Percentiles rank a stretch among this genome's conserved stretches.
Conservation (phyloP, 2,113 vertebrate genomes). For the Zootoca vivipara region DNA sequence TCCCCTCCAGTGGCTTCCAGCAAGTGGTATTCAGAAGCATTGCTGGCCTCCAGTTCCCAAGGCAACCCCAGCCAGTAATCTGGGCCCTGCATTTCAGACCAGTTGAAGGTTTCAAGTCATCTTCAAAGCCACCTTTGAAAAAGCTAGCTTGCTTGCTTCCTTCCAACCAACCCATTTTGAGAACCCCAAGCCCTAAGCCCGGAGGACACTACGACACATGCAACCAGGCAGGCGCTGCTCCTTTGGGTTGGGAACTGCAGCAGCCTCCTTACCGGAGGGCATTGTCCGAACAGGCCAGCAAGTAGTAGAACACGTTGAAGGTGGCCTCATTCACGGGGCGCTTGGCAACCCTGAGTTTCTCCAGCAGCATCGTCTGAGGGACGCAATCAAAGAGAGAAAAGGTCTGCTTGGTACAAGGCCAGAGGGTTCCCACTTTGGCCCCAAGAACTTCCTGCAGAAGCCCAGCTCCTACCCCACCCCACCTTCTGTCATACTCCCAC, state of each 20-base stretch:
- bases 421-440: neutral
- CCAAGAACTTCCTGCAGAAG: neutral
- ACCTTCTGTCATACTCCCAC: too few relatives aligned
- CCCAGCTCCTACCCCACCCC: neutral
- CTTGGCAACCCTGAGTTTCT: slow-evolving; percentile 89
- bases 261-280: slow-evolving; percentile 81
- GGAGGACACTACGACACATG: neutral
- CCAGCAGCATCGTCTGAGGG: slow-evolving; percentile 91
- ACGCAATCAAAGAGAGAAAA: neutral
- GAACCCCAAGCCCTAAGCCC: neutral
- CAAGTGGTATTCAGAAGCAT: too few relatives aligned
- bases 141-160: too few relatives aligned
- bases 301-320: slow-evolving; percentile 95
- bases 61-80: too few relatives aligned
- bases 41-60: too few relatives aligned
- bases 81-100: too few relatives aligned
- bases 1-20: too few relatives aligned
- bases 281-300: slow-evolving; percentile 90
- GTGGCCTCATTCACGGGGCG: slow-evolving; percentile 86
- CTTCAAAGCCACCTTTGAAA: too few relatives aligned
- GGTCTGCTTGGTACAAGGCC: neutral
- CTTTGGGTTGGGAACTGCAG: neutral
- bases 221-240: neutral
- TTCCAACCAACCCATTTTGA: neutral
- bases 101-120: too few relatives aligned